A percentile compares a stretch with the other conserved stretches of the same genome.
phyloP scores from a whole-genome alignment of 2,113 vertebrate species.

The Telmatochromis sp. region DNA sequence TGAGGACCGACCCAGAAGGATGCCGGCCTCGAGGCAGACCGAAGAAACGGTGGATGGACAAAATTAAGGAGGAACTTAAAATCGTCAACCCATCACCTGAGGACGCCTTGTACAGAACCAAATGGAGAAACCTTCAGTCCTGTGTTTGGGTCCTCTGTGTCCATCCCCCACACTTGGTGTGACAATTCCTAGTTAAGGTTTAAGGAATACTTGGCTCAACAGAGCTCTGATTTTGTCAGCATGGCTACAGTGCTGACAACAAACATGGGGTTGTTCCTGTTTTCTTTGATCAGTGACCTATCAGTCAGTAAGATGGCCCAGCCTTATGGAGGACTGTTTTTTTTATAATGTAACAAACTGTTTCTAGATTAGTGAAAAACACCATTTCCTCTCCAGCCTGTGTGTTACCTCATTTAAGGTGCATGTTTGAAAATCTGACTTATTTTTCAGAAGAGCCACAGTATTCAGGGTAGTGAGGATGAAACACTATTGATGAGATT shows the following conservation, averaged over 20 bases:
- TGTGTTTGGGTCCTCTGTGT: neutral
- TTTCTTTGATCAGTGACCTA: neutral
- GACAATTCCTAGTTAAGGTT: neutral
- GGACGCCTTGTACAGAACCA: neutral
- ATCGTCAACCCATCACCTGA: neutral
- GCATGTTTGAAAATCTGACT: neutral
- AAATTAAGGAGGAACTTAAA: neutral
- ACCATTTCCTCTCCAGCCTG: neutral
- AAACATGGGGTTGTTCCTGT: neutral
- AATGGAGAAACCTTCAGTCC: neutral
- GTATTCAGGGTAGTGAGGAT: neutral
- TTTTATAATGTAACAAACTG: neutral
- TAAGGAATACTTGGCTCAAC: neutral
- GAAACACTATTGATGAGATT: neutral
- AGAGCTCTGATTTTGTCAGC: neutral
- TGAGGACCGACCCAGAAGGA: neutral
- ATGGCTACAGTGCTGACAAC: neutral
- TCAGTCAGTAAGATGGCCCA: neutral
- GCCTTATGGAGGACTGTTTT: neutral
- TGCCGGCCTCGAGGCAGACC: neutral
- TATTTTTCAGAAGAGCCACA: neutral
- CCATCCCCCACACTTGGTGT: neutral
- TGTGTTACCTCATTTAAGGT: neutral
- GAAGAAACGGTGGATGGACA: neutral
- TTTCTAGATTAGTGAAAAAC: neutral